Conservation (phyloP, 2,797 vertebrate species). For the Hydrolagus colliei region DNA sequence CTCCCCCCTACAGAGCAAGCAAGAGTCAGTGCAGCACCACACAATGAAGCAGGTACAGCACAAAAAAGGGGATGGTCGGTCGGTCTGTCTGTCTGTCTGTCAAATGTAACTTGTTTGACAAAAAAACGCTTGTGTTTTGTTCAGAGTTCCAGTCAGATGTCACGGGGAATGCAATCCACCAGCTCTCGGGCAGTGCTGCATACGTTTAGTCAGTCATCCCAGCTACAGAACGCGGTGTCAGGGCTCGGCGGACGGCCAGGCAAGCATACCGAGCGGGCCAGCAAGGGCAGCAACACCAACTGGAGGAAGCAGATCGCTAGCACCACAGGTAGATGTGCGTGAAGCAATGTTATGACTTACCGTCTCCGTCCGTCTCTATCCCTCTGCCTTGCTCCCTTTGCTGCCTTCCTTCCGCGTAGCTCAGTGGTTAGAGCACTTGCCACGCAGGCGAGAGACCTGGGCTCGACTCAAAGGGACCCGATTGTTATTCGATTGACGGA, state of each 20-base stretch:
- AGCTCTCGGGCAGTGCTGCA: conserved; percentile 68
- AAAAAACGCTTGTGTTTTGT: conserved; percentile 7
- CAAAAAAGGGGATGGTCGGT: too few relatives aligned
- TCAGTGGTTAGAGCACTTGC: too few relatives aligned
- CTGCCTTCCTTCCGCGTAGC: neutral
- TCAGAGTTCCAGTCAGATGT: conserved; percentile 74
- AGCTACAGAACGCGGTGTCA: conserved; percentile 76
- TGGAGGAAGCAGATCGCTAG: conserved; percentile 87
- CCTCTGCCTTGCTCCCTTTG: neutral
- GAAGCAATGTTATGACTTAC: neutral
- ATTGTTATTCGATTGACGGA: neutral
- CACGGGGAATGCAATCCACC: conserved; percentile 66
- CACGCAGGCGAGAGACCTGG: neutral
- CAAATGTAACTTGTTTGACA: too few relatives aligned
- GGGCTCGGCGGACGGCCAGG: conserved; percentile 71
- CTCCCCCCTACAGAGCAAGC: conserved; percentile 56
- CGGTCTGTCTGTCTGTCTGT: too few relatives aligned
- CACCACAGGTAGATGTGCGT: conserved; percentile 66
- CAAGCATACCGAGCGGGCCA: conserved; percentile 73
- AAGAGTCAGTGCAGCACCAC: conserved; percentile 69
- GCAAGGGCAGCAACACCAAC: conserved; percentile 67
- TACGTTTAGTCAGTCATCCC: conserved; percentile 75
- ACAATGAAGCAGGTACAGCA: conserved; percentile 74
- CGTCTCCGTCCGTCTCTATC: conserved; percentile 39
- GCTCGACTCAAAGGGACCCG: neutral